Base-by-base conservation (phyloP, 1,140 invertebrate species). In the Rhopalosiphum padi region DNA sequence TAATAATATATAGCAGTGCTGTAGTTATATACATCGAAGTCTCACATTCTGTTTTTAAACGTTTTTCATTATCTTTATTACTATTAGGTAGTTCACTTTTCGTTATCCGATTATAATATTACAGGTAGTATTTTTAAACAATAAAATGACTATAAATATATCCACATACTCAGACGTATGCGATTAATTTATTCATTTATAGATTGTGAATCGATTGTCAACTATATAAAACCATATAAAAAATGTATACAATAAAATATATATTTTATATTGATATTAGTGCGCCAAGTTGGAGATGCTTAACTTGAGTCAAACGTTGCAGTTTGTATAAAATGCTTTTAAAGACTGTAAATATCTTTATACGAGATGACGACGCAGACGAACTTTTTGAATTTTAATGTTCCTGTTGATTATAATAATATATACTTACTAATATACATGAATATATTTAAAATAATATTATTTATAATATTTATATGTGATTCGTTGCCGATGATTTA, bases 251-350 rank as follows among this genome's bases (percentile, higher is more conserved):
- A 77, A 77, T 77, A 77, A n/a, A 77, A n/a, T n/a, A 77, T 77
- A 77, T 77, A 77, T 77, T 77, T 77, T 77, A n/a, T 77, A 77
- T n/a, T 77, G n/a, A n/a, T 77, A 77, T n/a, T n/a, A n/a, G 30
- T 9, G 30, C n/a, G 30, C 15, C 15, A n/a, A 15, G 4, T 77
- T n/a, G 11, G 30, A 68, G 60, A 77, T 77, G n/a, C n/a, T 77
- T 18, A 77, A 77, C 15, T 77, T 5, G 30, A 77, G n/a, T 77
- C 30, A 48, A 1, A 11, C 15, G 48, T 18, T 77, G 30, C 30
- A 15, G n/a, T n/a, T 77, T 18, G 3, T 77, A 77, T 4, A n/a
- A 6, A 77, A 77, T 77, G 11, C 18, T 11, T n/a, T 2, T 35
- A 18, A 18, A 77, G 1, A 77, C 30, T 5, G 60, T 77, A 77